Base-by-base conservation (phyloP, 2,888 invertebrate genomes). In the Peribatodes rhomboidaria region DNA sequence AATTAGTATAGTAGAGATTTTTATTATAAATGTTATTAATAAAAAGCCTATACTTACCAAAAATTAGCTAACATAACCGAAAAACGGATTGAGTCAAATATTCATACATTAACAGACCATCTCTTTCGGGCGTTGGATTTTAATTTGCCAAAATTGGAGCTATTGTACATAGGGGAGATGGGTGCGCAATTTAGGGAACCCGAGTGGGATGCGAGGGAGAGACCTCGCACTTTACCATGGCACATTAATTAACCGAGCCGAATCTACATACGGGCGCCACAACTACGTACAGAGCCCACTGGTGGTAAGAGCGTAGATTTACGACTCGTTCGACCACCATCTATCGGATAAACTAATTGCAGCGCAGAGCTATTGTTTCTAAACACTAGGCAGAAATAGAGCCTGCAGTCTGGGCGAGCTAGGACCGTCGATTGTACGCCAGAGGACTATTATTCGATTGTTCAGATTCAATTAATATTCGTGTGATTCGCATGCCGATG, bases 291-390 rank as follows among this genome's bases (percentile, higher is more conserved):
- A 79, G 86, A 82, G 85, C 88, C 89, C 87, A 85, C 85, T 90
- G 87, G 89, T 85, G 87, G 89, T 86, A 87, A 88, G 87, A 86
- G 87, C 83, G 83, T 87, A 91, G 92, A 90, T 92, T 92, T 92
- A 92, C 90, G 91, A 90, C 88, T 88, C 85, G 87, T 88, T 88
- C 89, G 88, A 89, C 90, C 90, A 87, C 90, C 90, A 88, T 91
- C 90, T 90, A 90, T 92, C 88, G 86, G 90, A 90, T 89, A 87
- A 91, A 92, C 91, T 91, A 92, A 92, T 92, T 92, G 91, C 90
- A 88, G 85, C 77, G 84, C 84, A 82, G 83, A 87, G 89, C 91
- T 89, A 92, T 92, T 92, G 91, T 92, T 92, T 90, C 92, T 87
- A 90, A 91, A 89, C 86, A 86, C 86, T 84, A 80, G 87, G 81